Evolutionary conservation across 1,140 invertebrate genomes (phyloP).

Genomic region (Nasonia vitripennis): DNA sequence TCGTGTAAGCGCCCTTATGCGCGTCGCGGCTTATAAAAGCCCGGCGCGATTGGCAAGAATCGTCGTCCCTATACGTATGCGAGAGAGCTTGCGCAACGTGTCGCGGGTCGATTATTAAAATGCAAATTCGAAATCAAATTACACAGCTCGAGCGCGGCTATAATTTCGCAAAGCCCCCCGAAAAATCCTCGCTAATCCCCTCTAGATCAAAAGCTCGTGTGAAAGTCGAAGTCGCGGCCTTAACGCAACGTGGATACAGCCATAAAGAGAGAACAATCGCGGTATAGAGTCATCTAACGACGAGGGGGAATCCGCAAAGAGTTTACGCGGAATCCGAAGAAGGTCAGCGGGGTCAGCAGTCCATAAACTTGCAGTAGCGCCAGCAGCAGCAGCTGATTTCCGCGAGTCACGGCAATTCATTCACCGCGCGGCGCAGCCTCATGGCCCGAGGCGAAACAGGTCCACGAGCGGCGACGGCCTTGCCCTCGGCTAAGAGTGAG

Average conservation of each 20-base stretch:
- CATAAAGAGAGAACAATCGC: background rate
- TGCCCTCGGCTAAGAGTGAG: constrained; percentile 59
- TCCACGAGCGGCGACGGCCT: constrained; percentile 62
- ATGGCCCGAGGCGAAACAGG: constrained; percentile 64
- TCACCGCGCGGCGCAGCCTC: constrained; percentile 56
- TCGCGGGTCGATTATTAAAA: background rate
- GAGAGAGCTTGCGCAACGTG: background rate
- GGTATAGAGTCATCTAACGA: background rate
- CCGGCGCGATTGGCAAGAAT: too few species aligned
- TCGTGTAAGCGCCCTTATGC: background rate
- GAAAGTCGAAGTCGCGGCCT: too few species aligned
- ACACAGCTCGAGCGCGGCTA: too few species aligned
- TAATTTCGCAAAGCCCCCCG: too few species aligned
- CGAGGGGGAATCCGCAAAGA: background rate
- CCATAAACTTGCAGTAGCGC: background rate
- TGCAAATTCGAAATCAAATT: background rate
- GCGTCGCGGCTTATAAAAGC: background rate
- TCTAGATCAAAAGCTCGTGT: too few species aligned
- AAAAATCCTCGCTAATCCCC: too few species aligned
- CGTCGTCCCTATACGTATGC: background rate
- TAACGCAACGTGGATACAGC: background rate
- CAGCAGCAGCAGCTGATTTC: constrained; percentile 1
- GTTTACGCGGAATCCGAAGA: background rate
- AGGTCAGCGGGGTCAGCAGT: background rate
- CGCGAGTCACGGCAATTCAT: constrained; percentile 63